Percentiles rank a stretch among this genome's conserved stretches.
Evolutionary conservation across 2,888 invertebrate genomes (phyloP).

Genomic region (Caenorhabditis japonica): DNA sequence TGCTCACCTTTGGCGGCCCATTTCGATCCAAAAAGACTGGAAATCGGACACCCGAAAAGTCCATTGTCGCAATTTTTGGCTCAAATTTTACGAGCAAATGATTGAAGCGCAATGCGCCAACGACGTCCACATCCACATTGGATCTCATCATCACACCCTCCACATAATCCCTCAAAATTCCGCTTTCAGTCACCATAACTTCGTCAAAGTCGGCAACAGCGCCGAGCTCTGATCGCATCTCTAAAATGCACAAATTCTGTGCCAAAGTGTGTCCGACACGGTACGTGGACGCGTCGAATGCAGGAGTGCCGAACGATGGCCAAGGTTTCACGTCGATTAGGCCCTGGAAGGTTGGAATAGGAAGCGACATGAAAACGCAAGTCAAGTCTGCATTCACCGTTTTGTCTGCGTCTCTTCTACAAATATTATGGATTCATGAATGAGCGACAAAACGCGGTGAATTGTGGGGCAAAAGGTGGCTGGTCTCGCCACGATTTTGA

Average conservation of each 20-base stretch:
- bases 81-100: constrained; percentile 36
- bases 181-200: constrained; percentile 25
- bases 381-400: too few relatives aligned
- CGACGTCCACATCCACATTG: too few relatives aligned
- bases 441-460: too few relatives aligned
- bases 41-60: constrained; percentile 16
- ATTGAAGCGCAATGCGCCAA: constrained; percentile 34
- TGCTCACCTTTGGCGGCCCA: constrained; percentile 38
- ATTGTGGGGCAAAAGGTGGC: too few relatives aligned
- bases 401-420: too few relatives aligned
- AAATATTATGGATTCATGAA: too few relatives aligned
- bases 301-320: constrained; percentile 34
- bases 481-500: too few relatives aligned
- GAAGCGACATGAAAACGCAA: too few relatives aligned
- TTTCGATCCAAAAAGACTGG: constrained; percentile 26
- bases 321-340: constrained; percentile 27
- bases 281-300: constrained; percentile 52
- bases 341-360: constrained; percentile 3
- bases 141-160: constrained; percentile 8
- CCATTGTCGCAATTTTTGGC: constrained; percentile 20
- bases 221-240: constrained; percentile 48
- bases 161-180: constrained; percentile 5
- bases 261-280: constrained; percentile 64
- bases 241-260: constrained; percentile 61
- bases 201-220: constrained; percentile 65